These are phyloP conservation scores for Amaurobius ferox DNA, from an alignment of 2,888 invertebrate species.

Conservation along the genomic window DNA sequence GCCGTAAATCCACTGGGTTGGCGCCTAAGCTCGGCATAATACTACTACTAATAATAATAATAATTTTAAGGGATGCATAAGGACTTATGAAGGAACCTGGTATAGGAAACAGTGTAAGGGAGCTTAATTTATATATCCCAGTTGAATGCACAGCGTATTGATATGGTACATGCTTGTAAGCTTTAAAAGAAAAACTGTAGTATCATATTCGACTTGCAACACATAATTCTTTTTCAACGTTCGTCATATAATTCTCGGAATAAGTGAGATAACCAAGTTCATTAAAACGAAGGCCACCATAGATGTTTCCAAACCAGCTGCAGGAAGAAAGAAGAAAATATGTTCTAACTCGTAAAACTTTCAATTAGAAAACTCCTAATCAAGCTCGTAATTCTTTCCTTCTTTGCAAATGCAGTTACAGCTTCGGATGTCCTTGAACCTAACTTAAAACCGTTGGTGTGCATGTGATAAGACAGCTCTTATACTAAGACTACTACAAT, in stretches of 20 bases:
- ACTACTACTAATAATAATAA: too few relatives aligned
- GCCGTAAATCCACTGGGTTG: too few relatives aligned
- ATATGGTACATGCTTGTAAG: too few relatives aligned
- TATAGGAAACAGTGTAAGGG: too few relatives aligned
- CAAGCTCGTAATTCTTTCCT: neutral
- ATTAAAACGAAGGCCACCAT: neutral
- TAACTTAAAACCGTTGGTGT: neutral
- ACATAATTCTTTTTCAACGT: too few relatives aligned
- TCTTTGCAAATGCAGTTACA: neutral
- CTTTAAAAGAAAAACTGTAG: too few relatives aligned
- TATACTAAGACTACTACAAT: neutral
- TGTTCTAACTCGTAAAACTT: neutral
- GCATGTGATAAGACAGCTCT: neutral
- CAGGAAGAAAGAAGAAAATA: neutral
- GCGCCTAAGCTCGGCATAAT: too few relatives aligned
- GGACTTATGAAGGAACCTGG: too few relatives aligned
- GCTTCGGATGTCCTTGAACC: neutral
- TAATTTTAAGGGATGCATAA: too few relatives aligned
- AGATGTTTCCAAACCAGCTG: neutral
- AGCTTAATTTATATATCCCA: too few relatives aligned
- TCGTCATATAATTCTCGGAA: neutral
- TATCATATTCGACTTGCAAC: too few relatives aligned
- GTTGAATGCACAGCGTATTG: too few relatives aligned
- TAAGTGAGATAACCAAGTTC: neutral
- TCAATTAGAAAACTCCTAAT: conserved; percentile 20